Conservation (phyloP, 2,113 vertebrate species). For the Cyanoderma ruficeps region DNA sequence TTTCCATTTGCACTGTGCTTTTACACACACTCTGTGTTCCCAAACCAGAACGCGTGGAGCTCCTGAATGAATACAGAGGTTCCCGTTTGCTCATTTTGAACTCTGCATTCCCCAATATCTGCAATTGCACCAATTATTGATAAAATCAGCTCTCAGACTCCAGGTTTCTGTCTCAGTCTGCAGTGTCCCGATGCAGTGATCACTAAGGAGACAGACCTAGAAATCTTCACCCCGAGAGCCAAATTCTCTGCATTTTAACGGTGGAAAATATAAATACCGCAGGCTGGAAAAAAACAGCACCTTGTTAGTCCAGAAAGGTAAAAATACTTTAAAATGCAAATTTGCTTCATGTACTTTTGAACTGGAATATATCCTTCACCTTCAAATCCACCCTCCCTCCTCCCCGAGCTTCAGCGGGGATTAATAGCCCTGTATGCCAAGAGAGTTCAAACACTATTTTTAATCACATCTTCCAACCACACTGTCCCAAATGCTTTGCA, state of each 20-base stretch:
- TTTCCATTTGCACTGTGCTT: neutral
- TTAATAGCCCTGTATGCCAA: neutral
- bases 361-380: neutral
- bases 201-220: neutral
- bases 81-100: neutral
- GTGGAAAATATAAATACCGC: neutral
- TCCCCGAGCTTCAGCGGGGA: neutral
- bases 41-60: neutral
- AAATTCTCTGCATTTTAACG: neutral
- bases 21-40: neutral
- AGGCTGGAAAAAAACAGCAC: neutral
- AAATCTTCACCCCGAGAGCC: neutral
- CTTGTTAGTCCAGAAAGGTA: neutral
- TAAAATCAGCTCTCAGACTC: neutral
- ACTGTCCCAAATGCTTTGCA: conserved; percentile 1
- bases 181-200: neutral
- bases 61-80: neutral
- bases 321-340: neutral
- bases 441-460: neutral
- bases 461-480: conserved; percentile 39
- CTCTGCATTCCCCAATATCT: neutral
- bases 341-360: neutral
- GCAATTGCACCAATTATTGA: neutral
- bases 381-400: neutral
- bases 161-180: neutral